Conservation (phyloP, 2,113 vertebrate species). For the Lethenteron camtschaticum region DNA sequence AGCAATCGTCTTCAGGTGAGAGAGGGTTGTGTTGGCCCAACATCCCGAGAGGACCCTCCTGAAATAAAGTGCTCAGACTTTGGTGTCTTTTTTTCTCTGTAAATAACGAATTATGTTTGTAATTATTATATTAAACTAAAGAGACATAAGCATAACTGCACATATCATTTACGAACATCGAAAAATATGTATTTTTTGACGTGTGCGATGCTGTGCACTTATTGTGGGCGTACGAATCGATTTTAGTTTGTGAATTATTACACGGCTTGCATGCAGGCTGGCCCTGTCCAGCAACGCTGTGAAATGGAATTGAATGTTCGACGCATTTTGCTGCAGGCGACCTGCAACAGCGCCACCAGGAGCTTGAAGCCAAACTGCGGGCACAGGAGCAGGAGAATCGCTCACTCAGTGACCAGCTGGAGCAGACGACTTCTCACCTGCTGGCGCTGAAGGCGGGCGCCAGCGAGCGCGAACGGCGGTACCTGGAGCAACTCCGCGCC, state of each 20-base stretch:
- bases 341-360: slow-evolving; percentile 18
- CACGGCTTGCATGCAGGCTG: not conserved
- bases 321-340: not conserved
- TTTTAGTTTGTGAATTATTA: not conserved
- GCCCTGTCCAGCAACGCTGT: not conserved
- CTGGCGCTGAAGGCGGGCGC: slow-evolving; percentile 73
- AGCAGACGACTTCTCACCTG: slow-evolving; percentile 70
- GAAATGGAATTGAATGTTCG: not conserved
- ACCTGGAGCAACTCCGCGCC: slow-evolving; percentile 82
- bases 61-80: too few relatives aligned
- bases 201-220: too few relatives aligned
- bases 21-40: too few relatives aligned
- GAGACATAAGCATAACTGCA: too few relatives aligned
- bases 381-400: slow-evolving; percentile 58
- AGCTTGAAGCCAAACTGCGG: slow-evolving; percentile 63
- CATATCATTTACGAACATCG: too few relatives aligned
- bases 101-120: too few relatives aligned
- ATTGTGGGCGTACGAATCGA: not conserved
- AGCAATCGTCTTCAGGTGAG: too few relatives aligned
- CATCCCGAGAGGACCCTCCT: too few relatives aligned
- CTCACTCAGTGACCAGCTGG: slow-evolving; percentile 52
- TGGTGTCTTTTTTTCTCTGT: too few relatives aligned
- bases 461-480: slow-evolving; percentile 71
- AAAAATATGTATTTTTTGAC: too few relatives aligned
- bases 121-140: too few relatives aligned